phyloP scores from a whole-genome alignment of 2,888 invertebrate species.

The Rhagium mordax region DNA sequence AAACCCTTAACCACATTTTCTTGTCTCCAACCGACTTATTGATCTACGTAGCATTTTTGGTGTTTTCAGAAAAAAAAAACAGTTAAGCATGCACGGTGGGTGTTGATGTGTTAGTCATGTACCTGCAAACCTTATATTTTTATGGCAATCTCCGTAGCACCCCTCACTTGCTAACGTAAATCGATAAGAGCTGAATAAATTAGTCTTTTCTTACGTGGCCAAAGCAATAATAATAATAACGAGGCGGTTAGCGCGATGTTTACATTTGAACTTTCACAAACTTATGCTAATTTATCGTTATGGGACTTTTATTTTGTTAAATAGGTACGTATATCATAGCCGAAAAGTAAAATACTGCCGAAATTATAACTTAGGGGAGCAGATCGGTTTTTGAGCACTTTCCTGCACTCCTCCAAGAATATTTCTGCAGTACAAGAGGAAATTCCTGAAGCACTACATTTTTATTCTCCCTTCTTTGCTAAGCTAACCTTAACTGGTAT shows the following conservation, averaged over 20 bases:
- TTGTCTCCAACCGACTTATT: not conserved
- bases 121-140: not conserved
- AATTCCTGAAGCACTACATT: no score
- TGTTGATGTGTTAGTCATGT: not conserved
- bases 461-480: no score
- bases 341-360: no score
- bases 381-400: no score
- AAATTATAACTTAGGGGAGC: no score
- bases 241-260: not conserved
- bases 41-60: not conserved
- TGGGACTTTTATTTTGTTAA: no score
- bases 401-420: no score
- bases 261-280: not conserved
- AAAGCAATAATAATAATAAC: not conserved
- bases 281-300: not conserved
- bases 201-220: not conserved
- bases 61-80: not conserved
- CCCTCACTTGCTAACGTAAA: not conserved
- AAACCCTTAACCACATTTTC: no score
- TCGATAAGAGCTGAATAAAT: slow-evolving; percentile 11
- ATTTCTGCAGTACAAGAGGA: no score
- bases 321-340: no score
- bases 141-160: not conserved
- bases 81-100: not conserved
- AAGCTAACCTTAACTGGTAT: no score